Conservation (phyloP, 2,888 invertebrate genomes). For the Erynnis tages region DNA sequence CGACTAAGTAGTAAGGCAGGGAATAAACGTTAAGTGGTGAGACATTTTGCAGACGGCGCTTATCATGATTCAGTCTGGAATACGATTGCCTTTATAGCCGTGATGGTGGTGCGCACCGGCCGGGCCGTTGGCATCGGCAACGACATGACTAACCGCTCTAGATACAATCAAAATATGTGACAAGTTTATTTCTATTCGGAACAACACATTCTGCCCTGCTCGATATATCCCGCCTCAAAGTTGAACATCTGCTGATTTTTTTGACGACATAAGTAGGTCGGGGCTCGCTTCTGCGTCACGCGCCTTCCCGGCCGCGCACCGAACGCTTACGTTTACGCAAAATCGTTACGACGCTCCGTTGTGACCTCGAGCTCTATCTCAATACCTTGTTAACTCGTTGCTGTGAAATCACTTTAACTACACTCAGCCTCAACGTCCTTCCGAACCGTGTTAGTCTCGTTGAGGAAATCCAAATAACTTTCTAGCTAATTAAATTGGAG, state of each 20-base stretch:
- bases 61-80: constrained; percentile 75
- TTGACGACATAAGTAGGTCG: constrained; percentile 80
- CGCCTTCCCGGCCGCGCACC: constrained; percentile 50
- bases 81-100: constrained; percentile 75
- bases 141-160: constrained; percentile 80
- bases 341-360: constrained; percentile 50
- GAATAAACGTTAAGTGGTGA: constrained; percentile 64
- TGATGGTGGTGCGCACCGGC: constrained; percentile 57
- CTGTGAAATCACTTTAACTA: constrained; percentile 8
- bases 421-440: neutral
- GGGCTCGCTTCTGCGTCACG: constrained; percentile 76
- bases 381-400: constrained; percentile 15
- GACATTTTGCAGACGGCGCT: constrained; percentile 82
- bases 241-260: constrained; percentile 79
- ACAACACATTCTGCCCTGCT: constrained; percentile 74
- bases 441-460: neutral
- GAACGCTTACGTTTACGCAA: constrained; percentile 70
- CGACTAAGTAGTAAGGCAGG: constrained; percentile 38
- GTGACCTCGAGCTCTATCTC: constrained; percentile 22
- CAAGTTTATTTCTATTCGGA: constrained; percentile 81
- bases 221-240: constrained; percentile 73
- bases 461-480: neutral
- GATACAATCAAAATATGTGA: constrained; percentile 82
- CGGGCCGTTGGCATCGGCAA: constrained; percentile 78
- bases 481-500: neutral